Evolutionary conservation across 1,140 invertebrate species (phyloP), one percentile per base, ranked within the genome.

Genomic region (Ips typographus): DNA sequence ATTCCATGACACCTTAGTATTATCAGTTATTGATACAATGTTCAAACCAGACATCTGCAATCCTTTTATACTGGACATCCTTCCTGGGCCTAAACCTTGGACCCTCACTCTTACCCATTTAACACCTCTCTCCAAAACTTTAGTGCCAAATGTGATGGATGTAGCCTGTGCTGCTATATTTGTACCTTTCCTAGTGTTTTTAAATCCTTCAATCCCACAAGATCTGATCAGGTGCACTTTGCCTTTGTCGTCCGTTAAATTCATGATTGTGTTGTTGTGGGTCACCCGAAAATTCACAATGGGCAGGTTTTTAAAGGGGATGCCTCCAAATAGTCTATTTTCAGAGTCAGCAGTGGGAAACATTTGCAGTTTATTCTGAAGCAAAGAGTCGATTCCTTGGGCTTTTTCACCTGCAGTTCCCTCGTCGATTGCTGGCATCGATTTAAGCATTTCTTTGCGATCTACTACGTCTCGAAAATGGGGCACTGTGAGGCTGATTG

Each of bases 141-240:
- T 89, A 51, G 77, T 82, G 60, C 88, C 89, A 75, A 95, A 81
- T 69, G 84, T 88, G 43, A 95, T 87, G 36, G 92, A 95, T 60
- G 95, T 94, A 43, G 95, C 91, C 83, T 98, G 96, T 8, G 94
- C 96, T 53, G 96, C 96, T 76, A 98, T 90, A 80, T 96, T 98
- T 4, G 96, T 98, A 68, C 95, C 95, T 83, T 98, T 98, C 72
- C 90, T 90, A 2, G 94, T 89, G 82, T 97, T 94, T 81, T 96
- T 97, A 77, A 95, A 98, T 39, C 96, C 96, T 82, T 98, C 95
- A 68, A 91, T 86, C 22, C 95, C 93, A 85, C 93, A 91, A 3
- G 91, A 88, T 61, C 89, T 82, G 8, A 89, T 81, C 1, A 89
- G 55, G 72, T 87, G 83, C 2, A 87, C 82, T 6, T 72, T 75